phyloP scores from a whole-genome alignment of 2,113 vertebrate genomes.

The Haemorhous mexicanus region DNA sequence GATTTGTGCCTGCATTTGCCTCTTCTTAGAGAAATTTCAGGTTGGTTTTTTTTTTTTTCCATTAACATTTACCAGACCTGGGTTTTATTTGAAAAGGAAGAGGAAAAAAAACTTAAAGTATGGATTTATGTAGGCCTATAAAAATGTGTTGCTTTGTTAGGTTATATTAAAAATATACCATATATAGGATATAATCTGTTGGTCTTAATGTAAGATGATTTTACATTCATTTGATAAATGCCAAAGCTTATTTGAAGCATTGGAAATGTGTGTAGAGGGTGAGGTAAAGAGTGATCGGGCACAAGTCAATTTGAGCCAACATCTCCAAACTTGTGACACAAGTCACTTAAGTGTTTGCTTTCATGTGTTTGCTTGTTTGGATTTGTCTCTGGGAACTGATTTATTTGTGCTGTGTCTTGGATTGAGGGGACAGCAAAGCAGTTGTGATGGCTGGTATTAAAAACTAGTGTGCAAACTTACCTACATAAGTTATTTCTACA shows the following conservation, averaged over 20 bases:
- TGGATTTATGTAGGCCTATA: neutral
- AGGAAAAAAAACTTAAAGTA: neutral
- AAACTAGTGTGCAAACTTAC: neutral
- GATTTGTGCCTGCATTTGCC: neutral
- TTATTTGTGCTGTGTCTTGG: neutral
- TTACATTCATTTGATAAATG: neutral
- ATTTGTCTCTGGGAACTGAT: neutral
- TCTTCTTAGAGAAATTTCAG: neutral
- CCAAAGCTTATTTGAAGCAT: neutral
- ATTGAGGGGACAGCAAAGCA: neutral
- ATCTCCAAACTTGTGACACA: neutral
- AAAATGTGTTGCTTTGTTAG: neutral
- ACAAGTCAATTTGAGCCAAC: neutral
- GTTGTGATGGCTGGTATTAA: neutral
- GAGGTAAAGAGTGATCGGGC: neutral
- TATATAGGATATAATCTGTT: neutral
- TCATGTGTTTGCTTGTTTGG: neutral
- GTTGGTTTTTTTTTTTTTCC: neutral
- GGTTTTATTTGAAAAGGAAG: neutral
- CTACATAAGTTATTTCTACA: neutral
- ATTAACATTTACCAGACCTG: neutral
- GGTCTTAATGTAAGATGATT: neutral
- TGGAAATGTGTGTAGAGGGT: neutral
- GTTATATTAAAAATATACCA: neutral
- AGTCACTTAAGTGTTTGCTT: neutral